These are phyloP conservation scores for Drosophila conformis DNA, from an alignment of 2,888 invertebrate genomes.

Conservation along the genomic window DNA sequence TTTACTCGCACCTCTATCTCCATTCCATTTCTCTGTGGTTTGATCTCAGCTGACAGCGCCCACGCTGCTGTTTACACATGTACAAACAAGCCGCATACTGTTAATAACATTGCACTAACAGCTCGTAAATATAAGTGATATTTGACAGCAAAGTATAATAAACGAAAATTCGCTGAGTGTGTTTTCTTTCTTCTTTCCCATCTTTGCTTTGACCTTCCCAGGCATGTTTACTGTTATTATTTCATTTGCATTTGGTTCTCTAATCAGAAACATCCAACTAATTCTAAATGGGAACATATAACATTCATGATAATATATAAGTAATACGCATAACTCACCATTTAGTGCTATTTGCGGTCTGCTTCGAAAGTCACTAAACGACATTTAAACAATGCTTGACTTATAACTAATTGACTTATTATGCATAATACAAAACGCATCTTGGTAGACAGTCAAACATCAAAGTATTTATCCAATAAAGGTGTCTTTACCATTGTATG, in stretches of 20 bases:
- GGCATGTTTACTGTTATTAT: constrained; percentile 44
- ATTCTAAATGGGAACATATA: constrained; percentile 37
- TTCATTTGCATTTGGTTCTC: constrained; percentile 40
- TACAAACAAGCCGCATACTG: constrained; percentile 34
- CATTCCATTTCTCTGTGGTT: constrained; percentile 27
- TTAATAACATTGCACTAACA: constrained; percentile 68
- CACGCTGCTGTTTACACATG: constrained; percentile 22
- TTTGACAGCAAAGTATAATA: constrained; percentile 8
- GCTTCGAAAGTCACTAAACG: constrained; percentile 23
- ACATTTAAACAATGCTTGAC: constrained; percentile 31
- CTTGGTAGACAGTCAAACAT: constrained; percentile 19
- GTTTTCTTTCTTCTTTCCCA: constrained; percentile 3
- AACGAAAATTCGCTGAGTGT: constrained; percentile 17
- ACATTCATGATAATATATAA: constrained; percentile 21
- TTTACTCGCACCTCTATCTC: constrained; percentile 12
- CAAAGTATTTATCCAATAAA: constrained; percentile 36
- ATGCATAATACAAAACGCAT: constrained; percentile 18
- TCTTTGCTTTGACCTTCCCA: constrained; percentile 35
- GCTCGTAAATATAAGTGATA: constrained; percentile 66
- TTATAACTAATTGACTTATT: constrained; percentile 25
- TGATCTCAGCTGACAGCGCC: constrained; percentile 13
- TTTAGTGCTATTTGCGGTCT: constrained; percentile 5
- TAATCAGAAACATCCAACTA: constrained; percentile 18
- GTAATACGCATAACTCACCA: constrained; percentile 15
- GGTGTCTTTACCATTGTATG: constrained; percentile 35